Conservation (phyloP, 2,113 vertebrate species). For the Mormoops blainvillei region DNA sequence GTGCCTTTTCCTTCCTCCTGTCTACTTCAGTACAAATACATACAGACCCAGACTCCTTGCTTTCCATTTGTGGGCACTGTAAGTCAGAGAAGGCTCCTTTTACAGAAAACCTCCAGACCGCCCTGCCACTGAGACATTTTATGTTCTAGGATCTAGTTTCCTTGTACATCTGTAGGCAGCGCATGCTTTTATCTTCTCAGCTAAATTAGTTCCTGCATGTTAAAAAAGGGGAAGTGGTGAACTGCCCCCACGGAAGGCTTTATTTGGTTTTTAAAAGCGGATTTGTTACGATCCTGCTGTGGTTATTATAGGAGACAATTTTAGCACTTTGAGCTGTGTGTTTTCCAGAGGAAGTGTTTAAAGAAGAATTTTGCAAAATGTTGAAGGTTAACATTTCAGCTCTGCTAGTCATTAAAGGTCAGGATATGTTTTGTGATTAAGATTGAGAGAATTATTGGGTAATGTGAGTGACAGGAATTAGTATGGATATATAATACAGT, state of each 20-base stretch:
- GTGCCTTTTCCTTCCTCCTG: not conserved
- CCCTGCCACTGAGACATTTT: not conserved
- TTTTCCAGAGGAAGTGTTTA: constrained; percentile 69
- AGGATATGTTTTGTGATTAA: constrained; percentile 52
- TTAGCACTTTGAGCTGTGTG: constrained; percentile 63
- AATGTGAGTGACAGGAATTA: constrained; percentile 49
- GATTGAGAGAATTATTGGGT: constrained; percentile 38
- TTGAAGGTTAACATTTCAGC: constrained; percentile 44
- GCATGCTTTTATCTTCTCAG: constrained; percentile 76
- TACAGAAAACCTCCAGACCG: constrained; percentile 34
- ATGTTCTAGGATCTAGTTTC: constrained; percentile 51
- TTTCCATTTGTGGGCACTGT: not conserved
- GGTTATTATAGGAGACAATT: constrained; percentile 68
- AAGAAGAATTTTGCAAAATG: constrained; percentile 57
- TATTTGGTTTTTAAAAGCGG: constrained; percentile 72
- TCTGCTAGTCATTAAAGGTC: constrained; percentile 45
- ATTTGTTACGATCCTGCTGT: constrained; percentile 65
- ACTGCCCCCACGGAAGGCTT: constrained; percentile 74
- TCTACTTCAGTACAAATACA: not conserved
- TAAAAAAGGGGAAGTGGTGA: constrained; percentile 75
- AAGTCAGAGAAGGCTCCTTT: not conserved
- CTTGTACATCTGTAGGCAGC: constrained; percentile 55
- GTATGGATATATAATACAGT: not conserved
- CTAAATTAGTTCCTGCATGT: constrained; percentile 75
- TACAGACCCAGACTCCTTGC: not conserved